Percentiles rank a stretch among this genome's conserved stretches.
Evolutionary conservation across 2,797 vertebrate genomes (phyloP).

Genomic region (Buphagus erythrorhynchus): DNA sequence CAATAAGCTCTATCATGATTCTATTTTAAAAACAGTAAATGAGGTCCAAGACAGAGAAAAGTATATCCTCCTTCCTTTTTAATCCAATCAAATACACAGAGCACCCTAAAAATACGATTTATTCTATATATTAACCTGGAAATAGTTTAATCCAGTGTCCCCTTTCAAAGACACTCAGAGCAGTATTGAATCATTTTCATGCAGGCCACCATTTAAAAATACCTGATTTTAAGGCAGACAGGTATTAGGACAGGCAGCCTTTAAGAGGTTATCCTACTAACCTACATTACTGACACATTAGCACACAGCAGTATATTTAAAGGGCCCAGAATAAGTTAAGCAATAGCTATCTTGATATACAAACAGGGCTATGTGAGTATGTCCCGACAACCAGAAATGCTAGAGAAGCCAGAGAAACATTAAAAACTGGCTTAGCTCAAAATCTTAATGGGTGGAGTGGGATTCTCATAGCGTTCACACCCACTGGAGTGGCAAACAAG

Average conservation of each 20-base stretch:
- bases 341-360: constrained; percentile 10
- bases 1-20: fast-evolving
- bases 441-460: constrained; percentile 59
- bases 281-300: constrained; percentile 36
- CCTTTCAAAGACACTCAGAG: not conserved
- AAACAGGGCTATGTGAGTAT: not conserved
- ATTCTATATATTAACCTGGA: not conserved
- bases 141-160: not conserved
- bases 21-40: not conserved
- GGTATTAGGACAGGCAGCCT: not conserved
- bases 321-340: not conserved
- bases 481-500: constrained; percentile 34
- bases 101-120: not conserved
- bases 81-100: not conserved
- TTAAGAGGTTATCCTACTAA: constrained; percentile 44
- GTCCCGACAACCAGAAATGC: constrained; percentile 40
- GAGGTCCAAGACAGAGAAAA: not conserved
- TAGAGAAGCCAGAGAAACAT: constrained; percentile 57
- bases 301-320: not conserved
- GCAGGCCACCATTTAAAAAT: not conserved
- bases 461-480: constrained; percentile 44
- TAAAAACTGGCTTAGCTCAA: too few species aligned
- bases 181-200: not conserved
- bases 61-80: not conserved
- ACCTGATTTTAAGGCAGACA: not conserved